Evolutionary conservation across 2,797 vertebrate species (phyloP), one percentile per base, ranked within the genome.

Genomic region (Chrysocyon brachyurus): DNA sequence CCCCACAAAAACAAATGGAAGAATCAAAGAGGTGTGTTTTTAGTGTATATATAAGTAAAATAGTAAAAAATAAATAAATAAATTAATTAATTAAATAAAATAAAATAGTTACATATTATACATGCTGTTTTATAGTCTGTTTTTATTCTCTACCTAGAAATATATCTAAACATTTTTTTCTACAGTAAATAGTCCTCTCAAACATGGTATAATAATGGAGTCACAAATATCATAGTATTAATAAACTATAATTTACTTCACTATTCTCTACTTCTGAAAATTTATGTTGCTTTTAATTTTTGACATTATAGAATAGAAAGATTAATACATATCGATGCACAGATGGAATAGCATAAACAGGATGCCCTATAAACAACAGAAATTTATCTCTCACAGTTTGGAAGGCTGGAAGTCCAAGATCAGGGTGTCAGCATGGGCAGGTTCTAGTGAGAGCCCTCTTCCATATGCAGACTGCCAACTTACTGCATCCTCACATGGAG

Each of bases 271-370:
- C 63, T 84, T 94, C 87, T 12, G 21, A 73, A 49, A 14, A 89
- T 68, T 87, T 85, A 56, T 83, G 26, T 72, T 84, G 64, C 57
- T 86, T 94, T 83, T 89, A 68, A 93, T 86, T 94, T 91, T 97
- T 33, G 24, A 26, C 22, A 28, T 89, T 56, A 90, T 31, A 52
- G 87, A 79, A 36, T 31, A 52, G 87, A 79, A 36, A 97, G 59
- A 75, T 82, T 19, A 82, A 90, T 79, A 87, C 28, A 82, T 57
- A 9, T 40, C 73, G 33, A 88, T 94, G 21, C 12, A 63, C 31
- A 87, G 21, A 52, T 96, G 12, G 59, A 92, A 46, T 19, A 64
- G 70, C 19, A 56, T 56, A 40, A 66, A 4, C 28, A 26, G 14
- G 33, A 28, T 70, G 40, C 40, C 19, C 61, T 81, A 54, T 6